Evolutionary conservation across 2,797 vertebrate species (phyloP).

Genomic region (Arnoldichthys spilopterus): DNA sequence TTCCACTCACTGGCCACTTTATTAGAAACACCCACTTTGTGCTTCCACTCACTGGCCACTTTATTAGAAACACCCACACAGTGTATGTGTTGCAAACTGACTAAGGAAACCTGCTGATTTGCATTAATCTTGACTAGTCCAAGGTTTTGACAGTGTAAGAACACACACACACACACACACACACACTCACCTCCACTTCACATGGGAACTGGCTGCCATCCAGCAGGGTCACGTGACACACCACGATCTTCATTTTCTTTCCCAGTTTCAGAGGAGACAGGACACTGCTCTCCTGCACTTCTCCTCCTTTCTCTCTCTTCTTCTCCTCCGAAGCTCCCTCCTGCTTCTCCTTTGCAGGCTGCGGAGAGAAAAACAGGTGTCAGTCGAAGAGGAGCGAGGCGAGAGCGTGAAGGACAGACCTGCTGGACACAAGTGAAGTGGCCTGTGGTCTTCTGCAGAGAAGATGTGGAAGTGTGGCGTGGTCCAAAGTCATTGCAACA

Average conservation of each 20-base stretch:
- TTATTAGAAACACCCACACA: too few relatives aligned
- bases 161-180: background rate
- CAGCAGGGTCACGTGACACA: constrained; percentile 88
- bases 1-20: too few relatives aligned
- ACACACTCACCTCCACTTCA: constrained; percentile 90
- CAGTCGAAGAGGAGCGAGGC: background rate
- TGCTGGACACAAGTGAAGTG: background rate
- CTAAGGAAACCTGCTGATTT: too few relatives aligned
- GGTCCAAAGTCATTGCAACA: background rate
- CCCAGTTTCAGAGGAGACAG: constrained; percentile 79
- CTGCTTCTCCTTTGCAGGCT: constrained; percentile 71
- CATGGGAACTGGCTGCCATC: constrained; percentile 90
- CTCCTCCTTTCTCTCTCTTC: constrained; percentile 66
- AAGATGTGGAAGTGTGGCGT: background rate
- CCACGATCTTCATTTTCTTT: constrained; percentile 91
- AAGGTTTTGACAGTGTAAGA: too few relatives aligned
- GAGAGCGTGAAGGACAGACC: background rate
- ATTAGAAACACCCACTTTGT: too few relatives aligned
- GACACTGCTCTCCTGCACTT: constrained; percentile 76
- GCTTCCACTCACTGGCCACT: too few relatives aligned
- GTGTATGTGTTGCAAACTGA: too few relatives aligned
- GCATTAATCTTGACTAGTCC: too few relatives aligned
- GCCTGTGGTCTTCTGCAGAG: background rate
- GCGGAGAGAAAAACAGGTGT: background rate
- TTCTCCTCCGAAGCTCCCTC: constrained; percentile 66